Conservation (phyloP, 2,797 vertebrate genomes). For the Chiloscyllium punctatum region DNA sequence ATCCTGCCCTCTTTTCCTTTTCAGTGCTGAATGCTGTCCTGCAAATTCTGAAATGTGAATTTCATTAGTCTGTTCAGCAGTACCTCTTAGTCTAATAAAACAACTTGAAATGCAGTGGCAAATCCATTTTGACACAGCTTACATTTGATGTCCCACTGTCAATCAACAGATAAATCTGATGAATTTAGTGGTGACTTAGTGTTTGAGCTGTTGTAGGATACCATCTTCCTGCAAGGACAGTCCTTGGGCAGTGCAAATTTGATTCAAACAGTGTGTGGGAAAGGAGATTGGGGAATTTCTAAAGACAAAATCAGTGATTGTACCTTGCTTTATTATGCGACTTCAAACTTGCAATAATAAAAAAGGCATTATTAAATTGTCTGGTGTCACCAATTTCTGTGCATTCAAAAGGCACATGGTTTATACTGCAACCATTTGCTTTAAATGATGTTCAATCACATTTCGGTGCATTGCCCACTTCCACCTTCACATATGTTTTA, state of each 20-base stretch:
- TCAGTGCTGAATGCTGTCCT: constrained; percentile 43
- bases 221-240: neutral
- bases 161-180: neutral
- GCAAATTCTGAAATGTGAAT: constrained; percentile 65
- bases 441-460: neutral
- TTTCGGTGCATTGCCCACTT: neutral
- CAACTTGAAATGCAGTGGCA: constrained; percentile 53
- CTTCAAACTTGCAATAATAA: constrained; percentile 31
- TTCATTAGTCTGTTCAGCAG: constrained; percentile 65
- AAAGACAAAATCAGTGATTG: neutral
- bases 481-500: neutral
- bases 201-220: neutral
- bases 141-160: neutral
- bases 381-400: constrained; percentile 21
- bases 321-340: constrained; percentile 26
- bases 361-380: constrained; percentile 11
- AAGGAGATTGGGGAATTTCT: neutral
- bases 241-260: neutral
- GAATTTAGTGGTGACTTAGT: neutral
- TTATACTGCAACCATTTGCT: neutral
- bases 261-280: neutral
- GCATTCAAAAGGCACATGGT: neutral
- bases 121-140: neutral
- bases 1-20: neutral
- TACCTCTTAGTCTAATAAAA: constrained; percentile 64